These are phyloP conservation scores for Babylonia areolata DNA, from an alignment of 1,140 invertebrate species.

Conservation along the genomic window DNA sequence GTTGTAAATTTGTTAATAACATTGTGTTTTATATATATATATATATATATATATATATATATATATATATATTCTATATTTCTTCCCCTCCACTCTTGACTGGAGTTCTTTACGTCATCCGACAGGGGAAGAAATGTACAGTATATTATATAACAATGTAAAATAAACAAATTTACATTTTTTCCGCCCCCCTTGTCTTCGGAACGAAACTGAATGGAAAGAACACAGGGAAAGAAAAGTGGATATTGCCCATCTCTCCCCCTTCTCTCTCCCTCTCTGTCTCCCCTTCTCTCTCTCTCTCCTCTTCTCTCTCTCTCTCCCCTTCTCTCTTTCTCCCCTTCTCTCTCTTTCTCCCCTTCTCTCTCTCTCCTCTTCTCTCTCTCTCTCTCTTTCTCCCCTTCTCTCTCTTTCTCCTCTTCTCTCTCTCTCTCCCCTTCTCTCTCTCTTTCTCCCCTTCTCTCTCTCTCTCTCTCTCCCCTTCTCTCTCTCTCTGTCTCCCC, in stretches of 20 bases:
- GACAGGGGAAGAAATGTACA: too few species aligned
- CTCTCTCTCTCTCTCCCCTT: not conserved
- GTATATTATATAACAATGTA: too few species aligned
- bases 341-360: not conserved
- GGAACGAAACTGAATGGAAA: too few species aligned
- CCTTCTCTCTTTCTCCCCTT: not conserved
- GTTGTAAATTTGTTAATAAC: too few species aligned
- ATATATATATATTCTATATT: too few species aligned
- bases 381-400: not conserved
- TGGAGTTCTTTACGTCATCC: too few species aligned
- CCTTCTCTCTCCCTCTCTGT: constrained; percentile 7
- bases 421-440: not conserved
- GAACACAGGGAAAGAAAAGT: too few species aligned
- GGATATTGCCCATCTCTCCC: not conserved
- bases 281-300: not conserved
- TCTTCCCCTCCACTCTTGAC: too few species aligned
- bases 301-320: not conserved
- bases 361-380: not conserved
- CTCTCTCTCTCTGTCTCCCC: not conserved
- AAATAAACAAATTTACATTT: too few species aligned
- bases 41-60: too few species aligned
- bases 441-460: not conserved
- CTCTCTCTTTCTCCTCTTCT: not conserved
- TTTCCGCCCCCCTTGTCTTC: too few species aligned
- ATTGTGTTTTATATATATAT: too few species aligned